Percentiles rank a stretch among this genome's conserved stretches.
phyloP scores from a whole-genome alignment of 2,797 vertebrate genomes.

The Ammospiza maritima region DNA sequence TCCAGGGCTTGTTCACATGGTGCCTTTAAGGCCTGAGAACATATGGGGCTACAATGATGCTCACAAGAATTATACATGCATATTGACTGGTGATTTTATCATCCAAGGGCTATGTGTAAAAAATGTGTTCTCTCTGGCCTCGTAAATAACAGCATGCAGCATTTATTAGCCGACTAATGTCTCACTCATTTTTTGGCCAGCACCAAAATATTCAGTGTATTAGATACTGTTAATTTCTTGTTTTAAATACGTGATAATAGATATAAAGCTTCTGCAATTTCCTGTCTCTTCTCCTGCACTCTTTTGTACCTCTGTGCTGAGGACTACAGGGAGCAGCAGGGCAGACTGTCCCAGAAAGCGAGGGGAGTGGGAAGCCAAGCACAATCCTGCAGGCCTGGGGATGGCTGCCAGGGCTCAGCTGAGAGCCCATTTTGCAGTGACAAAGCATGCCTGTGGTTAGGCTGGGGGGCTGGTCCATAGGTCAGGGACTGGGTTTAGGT shows the following conservation, averaged over 20 bases:
- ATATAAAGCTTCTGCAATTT: background rate
- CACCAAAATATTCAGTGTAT: background rate
- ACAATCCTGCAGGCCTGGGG: background rate
- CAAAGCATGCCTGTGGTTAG: background rate
- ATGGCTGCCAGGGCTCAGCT: background rate
- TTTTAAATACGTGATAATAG: background rate
- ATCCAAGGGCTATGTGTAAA: background rate
- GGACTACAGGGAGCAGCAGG: background rate
- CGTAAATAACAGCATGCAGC: background rate
- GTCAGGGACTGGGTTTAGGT: background rate
- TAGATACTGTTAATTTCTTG: background rate
- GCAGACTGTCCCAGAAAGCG: fast-evolving
- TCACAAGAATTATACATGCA: background rate
- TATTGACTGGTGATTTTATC: background rate
- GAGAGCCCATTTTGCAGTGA: background rate
- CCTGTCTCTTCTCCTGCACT: background rate
- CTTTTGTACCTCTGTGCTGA: background rate
- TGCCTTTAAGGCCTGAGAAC: background rate
- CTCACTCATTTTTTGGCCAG: background rate
- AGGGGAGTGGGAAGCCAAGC: background rate
- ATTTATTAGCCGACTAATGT: background rate
- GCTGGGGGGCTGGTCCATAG: fast-evolving
- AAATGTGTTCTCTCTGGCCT: background rate
- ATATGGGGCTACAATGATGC: background rate
- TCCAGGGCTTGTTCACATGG: background rate